Percentiles rank a stretch among this genome's conserved stretches.
Evolutionary conservation across 2,113 vertebrate genomes (phyloP).

Genomic region (Phocoena sinus): DNA sequence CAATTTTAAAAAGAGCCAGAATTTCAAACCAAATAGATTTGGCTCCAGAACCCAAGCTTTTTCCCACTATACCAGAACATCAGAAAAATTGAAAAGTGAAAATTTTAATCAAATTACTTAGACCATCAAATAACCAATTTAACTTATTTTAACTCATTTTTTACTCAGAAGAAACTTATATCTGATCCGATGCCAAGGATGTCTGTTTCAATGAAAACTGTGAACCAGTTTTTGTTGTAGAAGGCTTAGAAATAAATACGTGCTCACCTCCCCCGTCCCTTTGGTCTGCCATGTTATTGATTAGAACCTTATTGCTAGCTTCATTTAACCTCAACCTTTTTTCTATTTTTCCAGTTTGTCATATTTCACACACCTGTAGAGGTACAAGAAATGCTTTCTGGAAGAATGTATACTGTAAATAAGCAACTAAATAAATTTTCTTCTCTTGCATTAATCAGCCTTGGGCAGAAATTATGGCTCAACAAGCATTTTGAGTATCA

Average conservation of each 20-base stretch:
- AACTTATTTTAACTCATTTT: background rate
- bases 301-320: background rate
- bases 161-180: background rate
- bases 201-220: background rate
- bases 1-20: background rate
- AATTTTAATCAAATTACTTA: background rate
- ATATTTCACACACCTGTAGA: background rate
- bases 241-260: background rate
- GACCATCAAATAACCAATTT: conserved; percentile 17
- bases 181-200: background rate
- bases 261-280: background rate
- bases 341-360: background rate
- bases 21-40: background rate
- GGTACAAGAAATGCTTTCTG: background rate
- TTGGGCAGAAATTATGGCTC: background rate
- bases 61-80: background rate
- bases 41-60: background rate
- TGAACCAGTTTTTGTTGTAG: background rate
- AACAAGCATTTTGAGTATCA: background rate
- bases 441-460: background rate
- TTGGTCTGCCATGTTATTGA: background rate
- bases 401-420: conserved; percentile 12
- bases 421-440: background rate
- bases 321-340: background rate
- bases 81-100: conserved; percentile 27